A percentile compares a stretch with the other conserved stretches of the same genome.
Evolutionary conservation across 2,888 invertebrate species (phyloP).

Genomic region (Halictus quadricinctus): DNA sequence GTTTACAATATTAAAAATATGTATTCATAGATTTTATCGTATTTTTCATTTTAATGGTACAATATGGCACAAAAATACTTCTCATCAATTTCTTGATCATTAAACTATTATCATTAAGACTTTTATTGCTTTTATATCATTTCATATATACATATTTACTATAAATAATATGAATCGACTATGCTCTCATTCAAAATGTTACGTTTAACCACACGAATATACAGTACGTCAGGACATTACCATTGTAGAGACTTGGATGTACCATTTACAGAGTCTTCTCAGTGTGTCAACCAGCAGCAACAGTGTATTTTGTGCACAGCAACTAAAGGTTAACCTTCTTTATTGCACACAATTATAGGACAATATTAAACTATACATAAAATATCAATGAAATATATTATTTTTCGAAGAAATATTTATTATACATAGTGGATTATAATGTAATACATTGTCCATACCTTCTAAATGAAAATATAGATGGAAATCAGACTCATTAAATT

Average conservation of each 20-base stretch:
- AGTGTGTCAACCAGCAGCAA: neutral
- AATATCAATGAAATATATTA: slow-evolving; percentile 37
- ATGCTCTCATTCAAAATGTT: neutral
- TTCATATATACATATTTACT: slow-evolving; percentile 11
- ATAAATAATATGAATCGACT: slow-evolving; percentile 5
- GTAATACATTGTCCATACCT: slow-evolving; percentile 45
- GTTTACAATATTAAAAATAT: neutral
- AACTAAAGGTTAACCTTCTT: slow-evolving; percentile 26
- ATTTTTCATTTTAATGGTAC: neutral
- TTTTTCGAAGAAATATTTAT: slow-evolving; percentile 49
- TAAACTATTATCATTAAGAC: neutral
- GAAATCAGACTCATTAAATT: slow-evolving; percentile 39
- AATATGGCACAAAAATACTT: neutral
- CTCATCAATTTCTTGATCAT: neutral
- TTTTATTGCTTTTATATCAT: slow-evolving; percentile 4
- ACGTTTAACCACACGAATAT: neutral
- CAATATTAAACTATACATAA: slow-evolving; percentile 23
- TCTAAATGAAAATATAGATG: slow-evolving; percentile 47
- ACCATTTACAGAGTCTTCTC: neutral
- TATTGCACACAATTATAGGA: slow-evolving; percentile 45
- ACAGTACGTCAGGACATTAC: neutral
- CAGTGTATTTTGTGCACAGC: neutral
- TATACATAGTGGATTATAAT: slow-evolving; percentile 48
- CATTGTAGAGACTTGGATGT: neutral
- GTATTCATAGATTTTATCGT: neutral